Conservation (phyloP, 2,113 vertebrate genomes). For the Onychostruthus taczanowskii region DNA sequence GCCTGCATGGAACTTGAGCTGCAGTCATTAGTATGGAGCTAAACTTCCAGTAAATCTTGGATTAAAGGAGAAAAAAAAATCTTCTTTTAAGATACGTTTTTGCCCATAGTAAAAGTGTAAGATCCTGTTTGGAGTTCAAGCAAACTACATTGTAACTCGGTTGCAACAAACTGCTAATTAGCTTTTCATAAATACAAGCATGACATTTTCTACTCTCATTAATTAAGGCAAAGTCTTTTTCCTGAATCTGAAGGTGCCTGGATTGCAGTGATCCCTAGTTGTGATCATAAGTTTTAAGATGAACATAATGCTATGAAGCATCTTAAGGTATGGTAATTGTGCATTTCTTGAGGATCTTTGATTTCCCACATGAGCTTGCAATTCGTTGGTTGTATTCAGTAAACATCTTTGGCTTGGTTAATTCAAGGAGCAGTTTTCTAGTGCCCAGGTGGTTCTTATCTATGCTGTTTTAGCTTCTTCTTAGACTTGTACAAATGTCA, state of each 20-base stretch:
- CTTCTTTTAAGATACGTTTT: neutral
- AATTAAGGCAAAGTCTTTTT: neutral
- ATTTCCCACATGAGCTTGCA: neutral
- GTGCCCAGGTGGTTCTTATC: neutral
- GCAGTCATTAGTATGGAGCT: neutral
- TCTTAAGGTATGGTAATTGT: neutral
- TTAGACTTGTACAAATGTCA: neutral
- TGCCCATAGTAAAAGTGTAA: neutral
- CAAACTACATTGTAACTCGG: neutral
- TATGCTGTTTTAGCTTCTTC: neutral
- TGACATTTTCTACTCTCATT: neutral
- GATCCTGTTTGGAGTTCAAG: neutral
- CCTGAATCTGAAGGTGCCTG: neutral
- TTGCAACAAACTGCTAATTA: neutral
- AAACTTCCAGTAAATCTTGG: neutral
- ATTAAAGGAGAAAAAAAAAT: neutral
- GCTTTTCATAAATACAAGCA: neutral
- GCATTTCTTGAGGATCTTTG: neutral
- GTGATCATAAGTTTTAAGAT: neutral
- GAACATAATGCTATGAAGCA: neutral
- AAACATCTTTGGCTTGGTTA: neutral
- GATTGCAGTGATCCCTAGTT: neutral
- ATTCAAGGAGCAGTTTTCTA: neutral
- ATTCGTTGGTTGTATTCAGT: neutral
- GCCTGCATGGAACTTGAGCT: neutral